Percentiles rank a stretch among this genome's conserved stretches.
Conservation (phyloP, 1,140 invertebrate genomes). For the Spodoptera frugiperda region DNA sequence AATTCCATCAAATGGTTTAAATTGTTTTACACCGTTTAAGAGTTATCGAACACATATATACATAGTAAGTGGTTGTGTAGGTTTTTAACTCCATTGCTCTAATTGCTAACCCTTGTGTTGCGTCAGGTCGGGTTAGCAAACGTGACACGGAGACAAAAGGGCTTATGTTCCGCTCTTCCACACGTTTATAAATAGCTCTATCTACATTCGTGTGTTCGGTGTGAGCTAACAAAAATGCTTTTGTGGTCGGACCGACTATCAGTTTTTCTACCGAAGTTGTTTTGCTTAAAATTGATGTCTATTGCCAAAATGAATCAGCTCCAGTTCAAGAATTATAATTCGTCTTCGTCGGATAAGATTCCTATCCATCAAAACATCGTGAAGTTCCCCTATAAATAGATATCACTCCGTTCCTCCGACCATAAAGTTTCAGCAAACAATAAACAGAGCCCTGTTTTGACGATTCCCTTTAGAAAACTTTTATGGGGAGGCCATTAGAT, state of each 20-base stretch:
- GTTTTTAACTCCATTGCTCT: conserved; percentile 19
- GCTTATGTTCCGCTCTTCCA: conserved; percentile 2
- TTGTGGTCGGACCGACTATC: too few species aligned
- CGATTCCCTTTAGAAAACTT: conserved; percentile 18
- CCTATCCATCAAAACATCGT: too few species aligned
- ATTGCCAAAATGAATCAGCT: too few species aligned
- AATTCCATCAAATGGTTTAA: too few species aligned
- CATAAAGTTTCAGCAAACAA: neutral
- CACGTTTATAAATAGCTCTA: conserved; percentile 18
- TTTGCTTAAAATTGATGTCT: too few species aligned
- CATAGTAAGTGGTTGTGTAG: neutral
- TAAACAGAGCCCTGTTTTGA: conserved; percentile 7
- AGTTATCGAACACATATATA: neutral
- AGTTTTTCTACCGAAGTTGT: too few species aligned
- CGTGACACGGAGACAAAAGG: conserved; percentile 12
- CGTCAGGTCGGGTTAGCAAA: conserved; percentile 18
- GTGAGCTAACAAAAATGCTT: neutral
- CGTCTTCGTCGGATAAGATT: too few species aligned
- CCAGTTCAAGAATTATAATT: too few species aligned
- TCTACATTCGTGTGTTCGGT: neutral
- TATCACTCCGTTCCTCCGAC: neutral
- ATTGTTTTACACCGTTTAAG: neutral
- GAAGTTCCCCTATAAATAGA: too few species aligned
- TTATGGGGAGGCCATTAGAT: neutral
- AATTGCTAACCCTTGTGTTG: conserved; percentile 18